Conservation (phyloP, 2,888 invertebrate species). For the Lamellibrachia columna region DNA sequence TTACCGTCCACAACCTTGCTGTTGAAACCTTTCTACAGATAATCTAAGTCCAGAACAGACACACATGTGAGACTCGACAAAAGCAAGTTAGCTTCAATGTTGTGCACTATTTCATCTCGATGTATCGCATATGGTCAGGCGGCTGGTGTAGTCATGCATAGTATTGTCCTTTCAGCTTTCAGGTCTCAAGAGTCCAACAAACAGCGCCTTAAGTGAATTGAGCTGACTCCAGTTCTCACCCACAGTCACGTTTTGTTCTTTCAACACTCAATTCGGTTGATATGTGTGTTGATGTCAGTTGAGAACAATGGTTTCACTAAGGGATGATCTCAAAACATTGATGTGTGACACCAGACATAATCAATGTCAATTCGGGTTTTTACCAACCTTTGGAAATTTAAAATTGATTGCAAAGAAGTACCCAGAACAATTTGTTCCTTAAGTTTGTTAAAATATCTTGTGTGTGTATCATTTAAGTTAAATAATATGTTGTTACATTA, state of each 20-base stretch:
- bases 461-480: not conserved
- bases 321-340: not conserved
- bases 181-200: not conserved
- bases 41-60: not conserved
- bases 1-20: not conserved
- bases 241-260: not conserved
- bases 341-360: not conserved
- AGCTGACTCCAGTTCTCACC: not conserved
- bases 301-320: not conserved
- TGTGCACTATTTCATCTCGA: not conserved
- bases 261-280: not conserved
- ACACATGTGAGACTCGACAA: not conserved
- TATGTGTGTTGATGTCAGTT: not conserved
- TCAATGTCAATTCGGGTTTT: not conserved
- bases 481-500: not conserved
- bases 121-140: not conserved
- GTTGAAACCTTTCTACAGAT: not conserved
- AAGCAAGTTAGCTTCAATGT: not conserved
- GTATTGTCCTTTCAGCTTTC: not conserved
- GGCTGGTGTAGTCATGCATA: not conserved
- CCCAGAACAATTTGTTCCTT: not conserved
- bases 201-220: not conserved
- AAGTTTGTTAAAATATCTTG: not conserved
- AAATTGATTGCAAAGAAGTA: not conserved
- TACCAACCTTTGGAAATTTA: not conserved